Percentiles rank a stretch among this genome's conserved stretches.
These are phyloP conservation scores for Amorpha juglandis DNA, from an alignment of 2,888 invertebrate species.

Conservation along the genomic window DNA sequence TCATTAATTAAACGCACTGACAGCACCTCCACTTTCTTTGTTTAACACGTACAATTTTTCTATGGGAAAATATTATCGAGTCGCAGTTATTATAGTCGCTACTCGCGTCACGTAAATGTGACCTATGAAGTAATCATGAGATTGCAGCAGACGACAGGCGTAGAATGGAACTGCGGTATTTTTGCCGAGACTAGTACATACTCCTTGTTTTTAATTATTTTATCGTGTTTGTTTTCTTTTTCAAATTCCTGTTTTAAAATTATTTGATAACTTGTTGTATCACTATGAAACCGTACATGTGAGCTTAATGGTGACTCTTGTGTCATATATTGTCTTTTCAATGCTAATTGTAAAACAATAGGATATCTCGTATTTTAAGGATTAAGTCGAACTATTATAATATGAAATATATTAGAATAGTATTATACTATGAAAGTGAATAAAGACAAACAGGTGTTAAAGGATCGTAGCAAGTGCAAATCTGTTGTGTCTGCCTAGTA, in stretches of 20 bases:
- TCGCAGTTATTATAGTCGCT: neutral
- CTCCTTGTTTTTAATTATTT: neutral
- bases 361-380: constrained; percentile 5
- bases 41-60: constrained; percentile 15
- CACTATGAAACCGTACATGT: no score
- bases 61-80: neutral
- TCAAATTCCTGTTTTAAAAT: no score
- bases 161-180: neutral
- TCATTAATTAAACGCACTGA: constrained; percentile 15
- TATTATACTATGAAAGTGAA: no score
- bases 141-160: neutral
- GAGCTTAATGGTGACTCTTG: no score
- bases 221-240: neutral
- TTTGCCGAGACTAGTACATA: neutral
- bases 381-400: no score
- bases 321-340: neutral
- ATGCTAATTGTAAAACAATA: constrained; percentile 7
- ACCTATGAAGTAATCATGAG: neutral
- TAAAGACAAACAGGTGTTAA: no score
- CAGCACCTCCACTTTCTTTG: neutral
- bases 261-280: no score
- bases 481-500: no score
- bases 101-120: neutral
- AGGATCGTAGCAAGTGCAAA: no score
- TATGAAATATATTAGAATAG: no score